These are phyloP conservation scores for Diarsia dahlii DNA, from an alignment of 2,888 invertebrate genomes.

Conservation along the genomic window DNA sequence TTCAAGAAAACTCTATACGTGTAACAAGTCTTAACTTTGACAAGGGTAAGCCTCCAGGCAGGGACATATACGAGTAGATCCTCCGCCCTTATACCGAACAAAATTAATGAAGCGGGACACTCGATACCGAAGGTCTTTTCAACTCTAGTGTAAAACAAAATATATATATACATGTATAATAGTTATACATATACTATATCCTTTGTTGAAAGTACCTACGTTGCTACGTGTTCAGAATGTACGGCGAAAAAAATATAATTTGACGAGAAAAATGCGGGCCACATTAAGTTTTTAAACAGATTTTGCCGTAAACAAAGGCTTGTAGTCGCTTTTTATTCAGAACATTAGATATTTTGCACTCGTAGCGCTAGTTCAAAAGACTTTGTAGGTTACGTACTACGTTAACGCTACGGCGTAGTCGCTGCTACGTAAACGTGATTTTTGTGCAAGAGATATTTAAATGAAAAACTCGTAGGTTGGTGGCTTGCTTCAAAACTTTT, in stretches of 20 bases:
- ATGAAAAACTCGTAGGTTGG: conserved; percentile 4
- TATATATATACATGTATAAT: background rate
- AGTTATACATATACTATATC: background rate
- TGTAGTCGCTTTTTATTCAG: conserved; percentile 7
- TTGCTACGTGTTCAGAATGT: conserved; percentile 10
- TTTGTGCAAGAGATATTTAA: background rate
- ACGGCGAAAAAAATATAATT: conserved; percentile 5
- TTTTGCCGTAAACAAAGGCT: conserved; percentile 32
- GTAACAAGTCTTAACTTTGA: conserved; percentile 69
- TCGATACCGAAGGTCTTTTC: conserved; percentile 56
- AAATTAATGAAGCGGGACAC: conserved; percentile 70
- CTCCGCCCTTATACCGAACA: conserved; percentile 60
- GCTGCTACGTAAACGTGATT: conserved; percentile 30
- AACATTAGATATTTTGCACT: conserved; percentile 26
- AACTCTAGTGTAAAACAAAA: conserved; percentile 36
- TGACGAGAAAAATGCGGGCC: conserved; percentile 9
- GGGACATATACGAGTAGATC: conserved; percentile 42
- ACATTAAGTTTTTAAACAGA: conserved; percentile 25
- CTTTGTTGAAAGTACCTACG: conserved; percentile 22
- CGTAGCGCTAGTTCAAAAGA: conserved; percentile 29
- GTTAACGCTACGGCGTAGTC: conserved; percentile 41
- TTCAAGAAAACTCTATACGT: conserved; percentile 53
- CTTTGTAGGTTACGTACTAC: conserved; percentile 30
- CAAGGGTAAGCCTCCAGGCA: conserved; percentile 69
- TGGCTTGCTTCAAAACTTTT: conserved; percentile 15